These are phyloP conservation scores for Amyelois transitella DNA, from an alignment of 1,140 invertebrate species.

Conservation along the genomic window DNA sequence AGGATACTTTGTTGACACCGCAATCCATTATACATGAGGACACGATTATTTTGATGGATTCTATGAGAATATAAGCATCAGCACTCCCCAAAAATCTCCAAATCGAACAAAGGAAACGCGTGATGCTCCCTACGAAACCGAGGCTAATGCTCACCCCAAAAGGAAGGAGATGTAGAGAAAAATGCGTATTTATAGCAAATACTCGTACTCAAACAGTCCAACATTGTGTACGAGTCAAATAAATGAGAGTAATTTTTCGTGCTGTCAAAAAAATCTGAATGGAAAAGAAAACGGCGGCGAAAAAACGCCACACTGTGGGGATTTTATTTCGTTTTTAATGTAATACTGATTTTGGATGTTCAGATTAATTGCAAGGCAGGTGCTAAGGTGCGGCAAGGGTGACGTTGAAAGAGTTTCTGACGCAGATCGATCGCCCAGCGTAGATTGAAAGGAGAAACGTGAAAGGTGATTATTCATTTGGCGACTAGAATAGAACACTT, in stretches of 20 bases:
- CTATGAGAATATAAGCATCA: constrained; percentile 61
- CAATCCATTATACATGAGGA: constrained; percentile 62
- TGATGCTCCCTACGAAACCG: constrained; percentile 58
- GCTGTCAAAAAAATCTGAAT: constrained; percentile 74
- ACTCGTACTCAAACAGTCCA: constrained; percentile 73
- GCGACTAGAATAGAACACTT: constrained; percentile 73
- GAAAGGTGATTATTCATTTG: constrained; percentile 74
- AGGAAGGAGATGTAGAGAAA: constrained; percentile 72
- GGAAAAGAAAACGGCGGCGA: constrained; percentile 68
- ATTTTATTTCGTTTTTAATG: constrained; percentile 72
- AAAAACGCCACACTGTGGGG: constrained; percentile 62
- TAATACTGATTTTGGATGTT: constrained; percentile 73
- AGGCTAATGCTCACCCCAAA: constrained; percentile 69
- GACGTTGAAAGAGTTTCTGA: constrained; percentile 42
- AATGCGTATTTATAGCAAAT: constrained; percentile 75
- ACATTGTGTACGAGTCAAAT: constrained; percentile 74
- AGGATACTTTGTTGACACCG: constrained; percentile 50
- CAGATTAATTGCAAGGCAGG: constrained; percentile 66
- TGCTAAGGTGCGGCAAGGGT: constrained; percentile 66
- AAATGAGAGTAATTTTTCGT: constrained; percentile 74
- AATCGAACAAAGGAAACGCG: constrained; percentile 70
- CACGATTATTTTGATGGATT: constrained; percentile 70
- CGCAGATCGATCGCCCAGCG: constrained; percentile 66
- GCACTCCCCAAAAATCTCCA: constrained; percentile 67
- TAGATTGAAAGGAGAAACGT: constrained; percentile 72